phyloP scores from a whole-genome alignment of 2,888 invertebrate genomes.

The Nymphalis polychloros region DNA sequence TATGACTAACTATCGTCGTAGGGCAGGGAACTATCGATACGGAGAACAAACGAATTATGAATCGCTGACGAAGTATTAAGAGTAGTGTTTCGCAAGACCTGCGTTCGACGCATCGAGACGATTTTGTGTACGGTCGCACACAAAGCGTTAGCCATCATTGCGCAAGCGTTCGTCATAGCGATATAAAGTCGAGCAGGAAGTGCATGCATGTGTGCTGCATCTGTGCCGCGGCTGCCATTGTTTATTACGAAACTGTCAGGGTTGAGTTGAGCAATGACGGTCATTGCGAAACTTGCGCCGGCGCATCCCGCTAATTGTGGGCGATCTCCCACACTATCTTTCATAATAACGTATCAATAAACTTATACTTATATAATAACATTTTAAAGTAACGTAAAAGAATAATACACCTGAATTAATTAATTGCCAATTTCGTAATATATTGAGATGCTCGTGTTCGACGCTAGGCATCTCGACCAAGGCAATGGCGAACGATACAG shows the following conservation, averaged over 20 bases:
- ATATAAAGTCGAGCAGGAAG: constrained; percentile 78
- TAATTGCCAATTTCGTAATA: constrained; percentile 2
- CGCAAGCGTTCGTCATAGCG: constrained; percentile 69
- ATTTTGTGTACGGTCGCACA: constrained; percentile 61
- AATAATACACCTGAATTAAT: constrained; percentile 7
- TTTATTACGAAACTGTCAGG: constrained; percentile 79
- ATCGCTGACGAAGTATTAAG: constrained; percentile 57
- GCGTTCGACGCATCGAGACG: constrained; percentile 57
- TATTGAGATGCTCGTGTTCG: background rate
- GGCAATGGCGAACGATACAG: constrained; percentile 25
- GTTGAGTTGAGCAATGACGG: constrained; percentile 76
- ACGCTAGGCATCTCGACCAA: constrained; percentile 13
- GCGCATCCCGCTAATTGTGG: constrained; percentile 76
- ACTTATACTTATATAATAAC: constrained; percentile 30
- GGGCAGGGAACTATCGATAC: constrained; percentile 59
- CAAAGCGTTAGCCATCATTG: constrained; percentile 67
- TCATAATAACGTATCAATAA: constrained; percentile 34
- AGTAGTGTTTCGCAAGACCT: constrained; percentile 60
- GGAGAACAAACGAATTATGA: constrained; percentile 54
- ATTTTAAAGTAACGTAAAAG: background rate
- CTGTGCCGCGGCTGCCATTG: constrained; percentile 74
- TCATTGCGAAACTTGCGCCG: constrained; percentile 68
- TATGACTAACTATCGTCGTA: constrained; percentile 69
- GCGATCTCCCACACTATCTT: constrained; percentile 56
- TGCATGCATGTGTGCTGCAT: constrained; percentile 79